Evolutionary conservation across 2,797 vertebrate species (phyloP).

Genomic region (Myiotriccus ornatus): DNA sequence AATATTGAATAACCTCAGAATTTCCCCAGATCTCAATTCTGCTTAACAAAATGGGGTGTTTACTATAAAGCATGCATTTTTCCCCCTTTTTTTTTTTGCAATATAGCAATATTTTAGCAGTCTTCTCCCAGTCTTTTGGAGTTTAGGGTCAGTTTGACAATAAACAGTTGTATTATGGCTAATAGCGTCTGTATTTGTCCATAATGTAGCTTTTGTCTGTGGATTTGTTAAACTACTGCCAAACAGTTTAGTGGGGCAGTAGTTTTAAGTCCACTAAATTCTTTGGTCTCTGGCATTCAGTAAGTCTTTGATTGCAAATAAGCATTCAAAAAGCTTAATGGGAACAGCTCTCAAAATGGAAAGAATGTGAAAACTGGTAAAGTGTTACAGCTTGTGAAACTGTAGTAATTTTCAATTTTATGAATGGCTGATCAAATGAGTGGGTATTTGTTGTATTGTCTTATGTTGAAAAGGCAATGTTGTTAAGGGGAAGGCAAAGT

Average conservation of each 20-base stretch:
- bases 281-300: not conserved
- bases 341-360: not conserved
- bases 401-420: not conserved
- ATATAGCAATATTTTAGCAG: not conserved
- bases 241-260: not conserved
- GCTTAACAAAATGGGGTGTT: not conserved
- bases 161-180: not conserved
- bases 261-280: not conserved
- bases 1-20: not conserved
- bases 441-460: not conserved
- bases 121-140: not conserved
- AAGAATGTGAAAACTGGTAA: not conserved
- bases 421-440: not conserved
- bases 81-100: not conserved
- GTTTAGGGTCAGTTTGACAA: not conserved
- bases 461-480: not conserved
- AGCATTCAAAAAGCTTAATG: not conserved
- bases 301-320: not conserved
- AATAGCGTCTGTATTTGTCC: not conserved
- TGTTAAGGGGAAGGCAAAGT: not conserved
- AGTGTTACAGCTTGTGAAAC: not conserved
- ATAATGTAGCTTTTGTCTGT: slow-evolving; percentile 1
- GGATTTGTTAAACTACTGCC: not conserved
- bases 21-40: not conserved
- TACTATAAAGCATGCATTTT: not conserved